Conservation (phyloP, 2,888 invertebrate species). For the Xiphydria camelus region DNA sequence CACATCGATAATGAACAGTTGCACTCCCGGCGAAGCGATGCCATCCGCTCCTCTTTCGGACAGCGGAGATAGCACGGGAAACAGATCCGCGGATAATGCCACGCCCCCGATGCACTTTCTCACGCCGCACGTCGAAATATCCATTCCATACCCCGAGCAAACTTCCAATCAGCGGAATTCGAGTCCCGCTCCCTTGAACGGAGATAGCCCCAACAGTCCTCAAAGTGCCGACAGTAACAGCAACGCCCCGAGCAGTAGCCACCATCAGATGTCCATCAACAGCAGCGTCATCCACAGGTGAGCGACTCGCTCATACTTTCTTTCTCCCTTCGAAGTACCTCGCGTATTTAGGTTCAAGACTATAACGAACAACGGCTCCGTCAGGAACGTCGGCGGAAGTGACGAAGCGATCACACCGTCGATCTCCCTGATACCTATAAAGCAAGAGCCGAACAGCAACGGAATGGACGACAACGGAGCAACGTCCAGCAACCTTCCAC, state of each 20-base stretch:
- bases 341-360: background rate
- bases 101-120: slow-evolving; percentile 91
- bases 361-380: slow-evolving; percentile 27
- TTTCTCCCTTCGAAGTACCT: background rate
- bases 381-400: slow-evolving; percentile 51
- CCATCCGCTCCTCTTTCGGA: slow-evolving; percentile 80
- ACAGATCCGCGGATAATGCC: slow-evolving; percentile 81
- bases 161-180: slow-evolving; percentile 58
- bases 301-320: slow-evolving; percentile 7
- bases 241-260: slow-evolving; percentile 74
- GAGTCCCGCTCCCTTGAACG: slow-evolving; percentile 63
- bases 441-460: slow-evolving; percentile 62
- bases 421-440: slow-evolving; percentile 84
- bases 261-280: slow-evolving; percentile 62
- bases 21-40: slow-evolving; percentile 65
- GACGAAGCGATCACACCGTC: slow-evolving; percentile 77
- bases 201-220: slow-evolving; percentile 76
- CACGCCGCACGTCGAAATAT: slow-evolving; percentile 89
- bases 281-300: slow-evolving; percentile 54
- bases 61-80: slow-evolving; percentile 80
- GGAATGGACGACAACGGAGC: slow-evolving; percentile 61
- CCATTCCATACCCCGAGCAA: slow-evolving; percentile 82
- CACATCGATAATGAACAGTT: slow-evolving; percentile 72
- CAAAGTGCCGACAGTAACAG: slow-evolving; percentile 79
- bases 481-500: slow-evolving; percentile 67